Conservation (phyloP, 2,797 vertebrate species). For the Borostomias antarcticus region DNA sequence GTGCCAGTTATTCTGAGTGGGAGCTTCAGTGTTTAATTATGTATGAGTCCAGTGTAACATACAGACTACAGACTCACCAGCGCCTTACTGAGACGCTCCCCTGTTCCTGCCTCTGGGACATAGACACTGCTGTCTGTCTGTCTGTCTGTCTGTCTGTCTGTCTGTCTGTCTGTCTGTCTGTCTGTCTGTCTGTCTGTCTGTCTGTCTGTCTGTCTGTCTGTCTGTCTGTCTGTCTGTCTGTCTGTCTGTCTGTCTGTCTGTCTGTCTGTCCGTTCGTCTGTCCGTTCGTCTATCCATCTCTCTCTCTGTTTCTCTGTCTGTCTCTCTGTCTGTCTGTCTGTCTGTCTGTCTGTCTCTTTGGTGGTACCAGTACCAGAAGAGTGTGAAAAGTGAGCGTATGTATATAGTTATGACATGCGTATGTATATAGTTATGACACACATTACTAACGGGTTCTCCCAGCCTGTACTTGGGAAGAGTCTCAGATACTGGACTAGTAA, state of each 20-base stretch:
- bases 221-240: not conserved
- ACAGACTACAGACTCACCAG: slow-evolving; percentile 54
- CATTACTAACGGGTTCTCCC: no score
- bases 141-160: slow-evolving; percentile 20
- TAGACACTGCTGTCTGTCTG: slow-evolving; percentile 40
- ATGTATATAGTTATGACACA: no score
- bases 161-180: not conserved
- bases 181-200: not conserved
- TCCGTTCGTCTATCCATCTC: not conserved
- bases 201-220: not conserved
- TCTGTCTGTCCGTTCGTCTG: not conserved
- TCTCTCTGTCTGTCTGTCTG: slow-evolving; percentile 7
- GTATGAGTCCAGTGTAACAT: slow-evolving; percentile 61
- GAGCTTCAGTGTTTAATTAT: slow-evolving; percentile 74
- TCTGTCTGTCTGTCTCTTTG: not conserved
- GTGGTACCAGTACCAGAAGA: no score
- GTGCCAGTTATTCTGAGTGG: slow-evolving; percentile 50
- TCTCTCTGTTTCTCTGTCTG: not conserved
- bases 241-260: not conserved
- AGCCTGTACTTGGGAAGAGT: no score
- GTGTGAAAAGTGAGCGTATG: no score
- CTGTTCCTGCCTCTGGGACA: slow-evolving; percentile 71
- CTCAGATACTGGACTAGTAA: slow-evolving; percentile 67
- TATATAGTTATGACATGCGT: no score
- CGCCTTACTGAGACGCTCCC: slow-evolving; percentile 56